Percentiles rank a stretch among this genome's conserved stretches.
Conservation (phyloP, 2,797 vertebrate genomes). For the Monodelphis domestica region DNA sequence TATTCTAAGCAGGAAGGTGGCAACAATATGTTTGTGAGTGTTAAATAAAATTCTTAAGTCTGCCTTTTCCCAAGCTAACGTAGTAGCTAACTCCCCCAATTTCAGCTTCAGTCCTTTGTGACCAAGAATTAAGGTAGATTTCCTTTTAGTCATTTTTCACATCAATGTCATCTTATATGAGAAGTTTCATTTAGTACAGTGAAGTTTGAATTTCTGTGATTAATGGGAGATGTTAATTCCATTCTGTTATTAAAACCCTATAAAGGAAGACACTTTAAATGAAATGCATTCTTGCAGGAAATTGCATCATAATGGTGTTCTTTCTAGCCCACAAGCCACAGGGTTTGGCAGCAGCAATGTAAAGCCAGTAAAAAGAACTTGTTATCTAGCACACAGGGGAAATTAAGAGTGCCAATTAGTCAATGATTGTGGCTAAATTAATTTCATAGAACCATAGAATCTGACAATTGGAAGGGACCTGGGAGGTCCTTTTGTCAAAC, state of each 20-base stretch:
- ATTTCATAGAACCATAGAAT: neutral
- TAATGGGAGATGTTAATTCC: constrained; percentile 34
- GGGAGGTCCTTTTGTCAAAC: neutral
- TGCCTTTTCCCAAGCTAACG: neutral
- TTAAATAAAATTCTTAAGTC: neutral
- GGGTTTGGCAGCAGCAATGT: neutral
- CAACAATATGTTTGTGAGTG: neutral
- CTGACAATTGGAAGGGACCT: neutral
- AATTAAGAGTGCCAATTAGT: neutral
- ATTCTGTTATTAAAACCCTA: constrained; percentile 73
- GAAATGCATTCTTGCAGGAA: constrained; percentile 35
- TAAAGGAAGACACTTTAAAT: constrained; percentile 21
- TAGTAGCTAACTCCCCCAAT: constrained; percentile 33
- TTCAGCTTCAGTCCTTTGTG: constrained; percentile 44
- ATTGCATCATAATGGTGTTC: constrained; percentile 30
- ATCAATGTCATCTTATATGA: constrained; percentile 41
- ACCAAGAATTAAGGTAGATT: constrained; percentile 38
- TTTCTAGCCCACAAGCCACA: neutral
- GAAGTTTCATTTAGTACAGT: constrained; percentile 42
- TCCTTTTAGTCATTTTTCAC: constrained; percentile 19
- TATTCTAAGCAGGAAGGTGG: neutral
- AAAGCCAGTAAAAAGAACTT: neutral
- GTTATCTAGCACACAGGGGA: neutral
- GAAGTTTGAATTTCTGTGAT: constrained; percentile 32
- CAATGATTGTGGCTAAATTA: neutral